Evolutionary conservation across 2,113 vertebrate species (phyloP).

Genomic region (Tenrec ecaudatus): DNA sequence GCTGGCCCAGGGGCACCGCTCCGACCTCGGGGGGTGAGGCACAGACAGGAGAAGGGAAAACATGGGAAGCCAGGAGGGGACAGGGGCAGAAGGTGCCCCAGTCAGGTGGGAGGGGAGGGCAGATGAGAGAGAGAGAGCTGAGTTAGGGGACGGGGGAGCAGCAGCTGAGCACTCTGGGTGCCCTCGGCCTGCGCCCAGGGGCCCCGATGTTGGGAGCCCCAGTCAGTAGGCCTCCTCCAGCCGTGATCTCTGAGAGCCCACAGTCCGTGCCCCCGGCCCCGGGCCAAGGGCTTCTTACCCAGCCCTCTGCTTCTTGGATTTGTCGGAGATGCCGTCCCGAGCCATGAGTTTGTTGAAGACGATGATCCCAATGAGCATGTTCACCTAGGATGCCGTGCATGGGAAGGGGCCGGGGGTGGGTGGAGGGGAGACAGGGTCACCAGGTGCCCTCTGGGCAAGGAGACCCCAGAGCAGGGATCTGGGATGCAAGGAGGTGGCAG

Average conservation of each 20-base stretch:
- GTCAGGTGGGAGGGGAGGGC: constrained; percentile 66
- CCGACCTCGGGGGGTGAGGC: constrained; percentile 83
- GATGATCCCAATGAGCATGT: constrained; percentile 99
- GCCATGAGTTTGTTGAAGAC: constrained; percentile 99
- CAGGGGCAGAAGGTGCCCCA: constrained; percentile 70
- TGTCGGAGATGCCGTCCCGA: constrained; percentile 98
- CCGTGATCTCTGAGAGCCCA: constrained; percentile 42
- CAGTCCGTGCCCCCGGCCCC: constrained; percentile 32
- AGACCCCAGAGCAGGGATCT: neutral
- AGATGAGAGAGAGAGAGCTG: constrained; percentile 81
- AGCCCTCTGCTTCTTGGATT: constrained; percentile 99
- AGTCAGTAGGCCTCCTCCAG: neutral
- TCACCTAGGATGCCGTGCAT: constrained; percentile 89
- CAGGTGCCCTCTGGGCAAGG: constrained; percentile 27
- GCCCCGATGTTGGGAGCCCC: constrained; percentile 61
- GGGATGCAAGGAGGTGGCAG: neutral
- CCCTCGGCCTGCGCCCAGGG: constrained; percentile 75
- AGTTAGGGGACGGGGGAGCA: constrained; percentile 84
- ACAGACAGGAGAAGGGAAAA: constrained; percentile 75
- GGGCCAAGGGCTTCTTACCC: constrained; percentile 90
- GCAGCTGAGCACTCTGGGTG: constrained; percentile 65
- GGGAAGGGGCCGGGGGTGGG: constrained; percentile 30
- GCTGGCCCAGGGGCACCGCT: constrained; percentile 90
- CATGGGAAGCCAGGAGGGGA: constrained; percentile 72
- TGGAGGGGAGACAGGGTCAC: neutral